Percentiles rank a stretch among this genome's conserved stretches.
Evolutionary conservation across 1,140 invertebrate species (phyloP).

Genomic region (Drosophila varians): DNA sequence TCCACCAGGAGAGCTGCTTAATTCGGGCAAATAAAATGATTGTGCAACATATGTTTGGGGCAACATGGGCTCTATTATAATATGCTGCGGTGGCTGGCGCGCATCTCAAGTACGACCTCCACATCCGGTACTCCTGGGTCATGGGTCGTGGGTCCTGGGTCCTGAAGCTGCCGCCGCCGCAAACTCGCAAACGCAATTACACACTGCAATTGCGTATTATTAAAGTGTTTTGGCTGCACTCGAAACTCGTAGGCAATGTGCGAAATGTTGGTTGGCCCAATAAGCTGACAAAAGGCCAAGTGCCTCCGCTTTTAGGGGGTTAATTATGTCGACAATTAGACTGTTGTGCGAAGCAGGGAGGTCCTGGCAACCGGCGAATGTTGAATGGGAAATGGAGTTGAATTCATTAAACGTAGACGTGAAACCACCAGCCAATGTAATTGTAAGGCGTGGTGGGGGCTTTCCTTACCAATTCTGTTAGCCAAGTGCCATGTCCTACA

Average conservation of each 20-base stretch:
- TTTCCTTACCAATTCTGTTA: constrained; percentile 17
- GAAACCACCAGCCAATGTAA: constrained; percentile 5
- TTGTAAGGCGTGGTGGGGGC: constrained; percentile 9
- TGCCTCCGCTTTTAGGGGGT: constrained; percentile 9
- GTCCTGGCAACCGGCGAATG: constrained; percentile 1
- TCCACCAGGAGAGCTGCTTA: constrained; percentile 51
- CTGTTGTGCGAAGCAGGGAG: constrained; percentile 19
- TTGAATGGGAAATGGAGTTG: constrained; percentile 13
- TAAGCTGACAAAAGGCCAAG: constrained; percentile 8
- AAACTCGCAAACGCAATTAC: constrained; percentile 72
- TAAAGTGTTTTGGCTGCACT: constrained; percentile 59
- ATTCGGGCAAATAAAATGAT: constrained; percentile 80
- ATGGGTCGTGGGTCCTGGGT: no score
- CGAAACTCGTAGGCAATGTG: constrained; percentile 35
- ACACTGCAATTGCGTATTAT: constrained; percentile 73
- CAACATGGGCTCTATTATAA: constrained; percentile 63
- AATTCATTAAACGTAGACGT: constrained; percentile 28
- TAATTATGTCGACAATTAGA: constrained; percentile 72
- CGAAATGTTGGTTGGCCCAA: constrained; percentile 45
- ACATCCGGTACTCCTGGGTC: background rate
- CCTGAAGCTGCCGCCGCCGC: constrained; percentile 38
- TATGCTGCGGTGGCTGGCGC: background rate
- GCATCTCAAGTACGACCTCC: constrained; percentile 2
- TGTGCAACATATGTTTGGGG: constrained; percentile 73
- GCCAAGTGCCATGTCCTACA: constrained; percentile 71